Evolutionary conservation across 2,113 vertebrate species (phyloP).

Genomic region (Tyto alba): DNA sequence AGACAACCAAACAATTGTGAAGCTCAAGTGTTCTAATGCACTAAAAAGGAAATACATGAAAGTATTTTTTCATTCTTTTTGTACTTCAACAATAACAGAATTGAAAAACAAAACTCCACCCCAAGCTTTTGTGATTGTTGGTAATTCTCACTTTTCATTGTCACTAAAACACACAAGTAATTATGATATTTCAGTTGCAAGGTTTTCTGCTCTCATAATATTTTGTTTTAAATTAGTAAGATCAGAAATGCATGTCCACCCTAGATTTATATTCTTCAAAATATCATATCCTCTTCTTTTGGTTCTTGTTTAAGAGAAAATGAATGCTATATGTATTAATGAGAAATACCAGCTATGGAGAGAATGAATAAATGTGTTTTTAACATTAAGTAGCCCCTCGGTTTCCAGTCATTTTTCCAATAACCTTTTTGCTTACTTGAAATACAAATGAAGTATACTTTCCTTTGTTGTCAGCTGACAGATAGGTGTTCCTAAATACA

Average conservation of each 20-base stretch:
- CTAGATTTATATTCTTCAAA: slow-evolving; percentile 20
- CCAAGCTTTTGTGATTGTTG: background rate
- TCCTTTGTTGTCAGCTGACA: slow-evolving; percentile 4
- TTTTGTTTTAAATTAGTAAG: background rate
- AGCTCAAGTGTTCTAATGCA: background rate
- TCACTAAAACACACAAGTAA: background rate
- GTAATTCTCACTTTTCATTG: slow-evolving; percentile 21
- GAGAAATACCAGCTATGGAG: background rate
- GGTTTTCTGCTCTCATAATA: background rate
- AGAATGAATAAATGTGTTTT: background rate
- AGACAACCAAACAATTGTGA: background rate
- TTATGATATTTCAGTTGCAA: slow-evolving; percentile 1
- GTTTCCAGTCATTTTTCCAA: slow-evolving; percentile 44
- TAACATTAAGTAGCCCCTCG: background rate
- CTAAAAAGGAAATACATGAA: slow-evolving; percentile 18
- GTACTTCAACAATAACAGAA: slow-evolving; percentile 15
- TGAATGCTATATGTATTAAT: slow-evolving; percentile 5
- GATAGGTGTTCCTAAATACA: slow-evolving; percentile 29
- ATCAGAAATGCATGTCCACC: slow-evolving; percentile 28
- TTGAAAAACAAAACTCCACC: background rate
- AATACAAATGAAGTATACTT: background rate
- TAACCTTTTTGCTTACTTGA: background rate
- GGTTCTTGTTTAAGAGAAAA: slow-evolving; percentile 44
- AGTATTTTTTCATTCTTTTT: slow-evolving; percentile 38
- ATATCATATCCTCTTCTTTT: background rate